Base-by-base conservation (phyloP, 2,797 vertebrate species). In the Sebastes oblongus region DNA sequence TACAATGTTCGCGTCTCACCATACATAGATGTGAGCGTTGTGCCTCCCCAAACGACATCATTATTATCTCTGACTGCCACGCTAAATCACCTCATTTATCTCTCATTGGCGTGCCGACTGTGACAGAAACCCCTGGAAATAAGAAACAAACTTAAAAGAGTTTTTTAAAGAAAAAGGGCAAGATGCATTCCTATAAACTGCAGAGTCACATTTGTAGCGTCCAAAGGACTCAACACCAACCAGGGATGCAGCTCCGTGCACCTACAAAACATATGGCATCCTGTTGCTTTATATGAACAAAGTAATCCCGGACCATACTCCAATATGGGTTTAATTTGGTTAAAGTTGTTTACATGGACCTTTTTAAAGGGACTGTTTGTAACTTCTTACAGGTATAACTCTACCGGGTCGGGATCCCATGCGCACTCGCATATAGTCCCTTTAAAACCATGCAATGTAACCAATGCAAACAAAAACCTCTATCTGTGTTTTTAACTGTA, bases 1-100 rank as follows among this genome's bases (percentile, higher is more conserved):
- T 70, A 77, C 82, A 65, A 58, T 64, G 75, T 87, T 87, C 86
- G 61, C 70, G 70, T 81, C 76, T 77, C 66, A 80, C 86, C 87
- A 78, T 90, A 85, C 86, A 73, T 71, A 69, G 66, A 66, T 78
- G 39, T 75, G 68, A 82, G 79, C 20, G n/a, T 59, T 8, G 46
- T 58, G 79, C 60, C 69, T 87, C 80, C 80, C 20, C 68, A 69
- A 90, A 90, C 59, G n/a, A 65, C 62, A 80, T 82, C 69, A 58
- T 92, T 75, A 90, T 92, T 89, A 89, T 75, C 80, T 83, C 67
- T 76, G 84, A 91, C 82, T 90, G 86, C 85, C 76, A 62, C 11
- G 46, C 56, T 80, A 90, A 95, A 93, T 92, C 89, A 90, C 90
- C 88, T 93, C 76, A 85, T 92, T 91, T 89, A 90, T 92, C 83